A percentile compares a stretch with the other conserved stretches of the same genome.
Conservation (phyloP, 2,888 invertebrate genomes). For the Platycheirus albimanus region DNA sequence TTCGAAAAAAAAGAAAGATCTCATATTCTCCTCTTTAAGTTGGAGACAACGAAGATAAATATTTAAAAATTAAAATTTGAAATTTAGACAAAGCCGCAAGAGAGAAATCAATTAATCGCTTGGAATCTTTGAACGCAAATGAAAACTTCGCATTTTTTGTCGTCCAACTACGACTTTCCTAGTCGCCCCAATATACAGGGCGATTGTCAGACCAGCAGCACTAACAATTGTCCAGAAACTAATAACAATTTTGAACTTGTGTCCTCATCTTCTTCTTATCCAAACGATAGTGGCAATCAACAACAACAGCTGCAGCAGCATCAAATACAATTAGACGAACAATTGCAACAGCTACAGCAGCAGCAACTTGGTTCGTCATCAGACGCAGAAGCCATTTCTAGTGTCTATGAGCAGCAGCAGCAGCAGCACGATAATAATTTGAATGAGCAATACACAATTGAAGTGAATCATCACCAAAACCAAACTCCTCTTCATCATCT, state of each 20-base stretch:
- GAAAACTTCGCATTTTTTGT: constrained; percentile 79
- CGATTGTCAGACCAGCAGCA: constrained; percentile 73
- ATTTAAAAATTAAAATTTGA: background rate
- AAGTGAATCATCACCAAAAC: constrained; percentile 65
- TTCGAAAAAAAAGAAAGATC: constrained; percentile 24
- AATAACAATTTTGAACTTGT: constrained; percentile 48
- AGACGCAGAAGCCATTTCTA: constrained; percentile 33
- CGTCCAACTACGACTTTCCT: constrained; percentile 78
- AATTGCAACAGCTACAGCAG: constrained; percentile 46
- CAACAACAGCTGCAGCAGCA: constrained; percentile 21
- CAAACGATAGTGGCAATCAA: constrained; percentile 59
- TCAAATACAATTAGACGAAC: constrained; percentile 51
- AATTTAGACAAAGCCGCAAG: constrained; percentile 45
- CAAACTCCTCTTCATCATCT: constrained; percentile 44
- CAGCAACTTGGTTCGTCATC: constrained; percentile 42
- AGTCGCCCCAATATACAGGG: constrained; percentile 78
- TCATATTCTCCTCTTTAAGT: constrained; percentile 18
- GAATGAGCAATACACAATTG: constrained; percentile 60
- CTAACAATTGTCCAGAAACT: constrained; percentile 68
- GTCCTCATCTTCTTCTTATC: constrained; percentile 57
- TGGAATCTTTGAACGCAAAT: constrained; percentile 76
- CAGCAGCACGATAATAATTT: constrained; percentile 48
- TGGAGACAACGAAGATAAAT: constrained; percentile 29
- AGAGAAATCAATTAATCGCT: constrained; percentile 59
- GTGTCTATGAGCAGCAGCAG: constrained; percentile 43